A percentile compares a stretch with the other conserved stretches of the same genome.
Evolutionary conservation across 1,140 invertebrate genomes (phyloP).

Genomic region (Drosophila truncata): DNA sequence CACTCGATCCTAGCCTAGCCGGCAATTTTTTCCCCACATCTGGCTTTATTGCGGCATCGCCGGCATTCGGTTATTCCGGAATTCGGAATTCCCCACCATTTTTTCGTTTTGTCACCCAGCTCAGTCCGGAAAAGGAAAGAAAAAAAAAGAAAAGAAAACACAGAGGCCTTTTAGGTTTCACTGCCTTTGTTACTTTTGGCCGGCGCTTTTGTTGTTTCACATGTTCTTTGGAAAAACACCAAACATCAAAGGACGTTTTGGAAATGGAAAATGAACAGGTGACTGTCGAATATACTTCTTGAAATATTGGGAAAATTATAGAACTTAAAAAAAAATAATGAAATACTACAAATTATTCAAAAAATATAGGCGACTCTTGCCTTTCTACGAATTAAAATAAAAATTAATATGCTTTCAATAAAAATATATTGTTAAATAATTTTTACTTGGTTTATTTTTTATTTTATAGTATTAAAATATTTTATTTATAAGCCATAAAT

Average conservation of each 20-base stretch:
- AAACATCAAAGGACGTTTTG: slow-evolving; percentile 33
- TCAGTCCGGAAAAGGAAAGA: not conserved
- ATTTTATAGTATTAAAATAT: not conserved
- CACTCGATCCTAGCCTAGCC: slow-evolving; percentile 15
- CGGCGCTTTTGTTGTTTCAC: slow-evolving; percentile 18
- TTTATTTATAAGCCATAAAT: no score
- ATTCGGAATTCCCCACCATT: slow-evolving; percentile 26
- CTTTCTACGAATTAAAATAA: no score
- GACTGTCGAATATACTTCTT: slow-evolving; percentile 6
- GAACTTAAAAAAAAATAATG: no score
- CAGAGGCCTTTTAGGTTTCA: slow-evolving; percentile 28
- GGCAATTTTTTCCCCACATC: slow-evolving; percentile 34
- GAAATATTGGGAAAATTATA: not conserved
- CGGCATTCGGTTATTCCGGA: slow-evolving; percentile 21
- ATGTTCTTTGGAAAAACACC: slow-evolving; percentile 22
- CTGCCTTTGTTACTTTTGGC: slow-evolving; percentile 22
- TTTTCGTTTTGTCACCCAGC: slow-evolving; percentile 17
- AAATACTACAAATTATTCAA: not conserved
- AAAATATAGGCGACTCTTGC: not conserved
- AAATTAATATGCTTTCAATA: no score
- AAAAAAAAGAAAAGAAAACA: not conserved
- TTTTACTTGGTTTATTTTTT: no score
- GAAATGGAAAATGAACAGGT: not conserved
- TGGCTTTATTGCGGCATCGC: slow-evolving; percentile 25
- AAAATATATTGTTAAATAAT: no score